These are phyloP conservation scores for Caenorhabditis sp. DNA, from an alignment of 2,888 invertebrate species.

Conservation along the genomic window DNA sequence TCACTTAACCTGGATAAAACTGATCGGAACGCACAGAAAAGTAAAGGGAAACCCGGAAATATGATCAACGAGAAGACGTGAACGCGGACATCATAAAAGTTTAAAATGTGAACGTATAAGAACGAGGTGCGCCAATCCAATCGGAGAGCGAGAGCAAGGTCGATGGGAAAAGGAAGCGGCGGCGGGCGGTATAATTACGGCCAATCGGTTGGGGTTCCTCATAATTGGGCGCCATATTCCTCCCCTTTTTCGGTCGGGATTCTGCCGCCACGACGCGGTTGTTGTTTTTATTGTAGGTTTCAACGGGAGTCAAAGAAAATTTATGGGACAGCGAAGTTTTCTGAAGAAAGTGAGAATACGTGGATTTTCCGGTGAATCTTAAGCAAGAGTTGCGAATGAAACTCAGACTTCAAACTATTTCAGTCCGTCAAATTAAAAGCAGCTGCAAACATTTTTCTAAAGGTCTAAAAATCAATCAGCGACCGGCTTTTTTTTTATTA, in stretches of 20 bases:
- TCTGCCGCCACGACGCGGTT: not conserved
- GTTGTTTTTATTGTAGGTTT: conserved; percentile 7
- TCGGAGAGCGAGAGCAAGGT: conserved; percentile 2
- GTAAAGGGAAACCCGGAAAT: conserved; percentile 3
- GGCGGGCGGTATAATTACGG: conserved; percentile 33
- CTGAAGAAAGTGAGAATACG: too few relatives aligned
- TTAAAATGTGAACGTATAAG: conserved; percentile 4
- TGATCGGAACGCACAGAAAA: conserved; percentile 14
- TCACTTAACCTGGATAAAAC: conserved; percentile 36
- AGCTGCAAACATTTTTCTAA: too few relatives aligned
- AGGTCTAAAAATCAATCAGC: too few relatives aligned
- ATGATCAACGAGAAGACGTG: not conserved
- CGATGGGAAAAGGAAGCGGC: conserved; percentile 1
- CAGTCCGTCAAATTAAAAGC: too few relatives aligned
- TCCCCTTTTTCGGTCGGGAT: conserved; percentile 22
- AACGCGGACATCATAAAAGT: conserved; percentile 12
- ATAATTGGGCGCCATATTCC: conserved; percentile 49
- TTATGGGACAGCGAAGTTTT: not conserved
- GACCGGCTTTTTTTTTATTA: too few relatives aligned
- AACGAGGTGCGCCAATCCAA: conserved; percentile 25
- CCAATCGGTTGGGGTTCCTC: conserved; percentile 27
- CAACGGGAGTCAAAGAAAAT: not conserved
- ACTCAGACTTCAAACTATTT: too few relatives aligned
- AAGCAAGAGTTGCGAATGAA: too few relatives aligned
- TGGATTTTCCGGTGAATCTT: too few relatives aligned